These are phyloP conservation scores for Nymphalis urticae DNA, from an alignment of 2,888 invertebrate genomes.

Conservation along the genomic window DNA sequence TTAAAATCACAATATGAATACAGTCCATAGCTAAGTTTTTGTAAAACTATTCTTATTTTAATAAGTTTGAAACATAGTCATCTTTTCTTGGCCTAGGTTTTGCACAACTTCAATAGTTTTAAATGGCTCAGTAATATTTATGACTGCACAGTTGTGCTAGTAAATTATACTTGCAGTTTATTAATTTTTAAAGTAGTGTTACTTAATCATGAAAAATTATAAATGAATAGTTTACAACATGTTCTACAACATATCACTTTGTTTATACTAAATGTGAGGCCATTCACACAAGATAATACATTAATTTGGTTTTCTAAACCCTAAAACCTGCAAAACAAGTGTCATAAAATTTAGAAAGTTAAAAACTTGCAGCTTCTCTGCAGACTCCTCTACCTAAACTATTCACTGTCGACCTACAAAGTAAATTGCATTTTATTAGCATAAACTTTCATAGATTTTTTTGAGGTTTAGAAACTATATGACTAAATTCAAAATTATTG, in stretches of 20 bases:
- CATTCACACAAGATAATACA: slow-evolving; percentile 42
- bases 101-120: slow-evolving; percentile 4
- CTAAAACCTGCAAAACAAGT: slow-evolving; percentile 73
- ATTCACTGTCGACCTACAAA: slow-evolving; percentile 72
- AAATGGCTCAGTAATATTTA: slow-evolving; percentile 17
- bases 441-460: slow-evolving; percentile 66
- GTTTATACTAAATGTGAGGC: slow-evolving; percentile 21
- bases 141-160: neutral
- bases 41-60: slow-evolving; percentile 66
- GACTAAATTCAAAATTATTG: slow-evolving; percentile 3
- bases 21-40: slow-evolving; percentile 54
- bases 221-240: slow-evolving; percentile 10
- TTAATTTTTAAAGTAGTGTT: neutral
- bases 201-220: neutral
- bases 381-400: slow-evolving; percentile 59
- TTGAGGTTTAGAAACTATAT: slow-evolving; percentile 36
- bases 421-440: slow-evolving; percentile 78
- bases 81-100: slow-evolving; percentile 38
- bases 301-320: slow-evolving; percentile 60
- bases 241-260: slow-evolving; percentile 15
- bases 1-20: slow-evolving; percentile 51
- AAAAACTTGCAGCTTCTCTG: slow-evolving; percentile 68
- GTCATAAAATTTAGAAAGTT: slow-evolving; percentile 77
- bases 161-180: slow-evolving; percentile 8
- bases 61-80: slow-evolving; percentile 55